Conservation (phyloP, 1,140 invertebrate genomes). For the Cydia pomonella region DNA sequence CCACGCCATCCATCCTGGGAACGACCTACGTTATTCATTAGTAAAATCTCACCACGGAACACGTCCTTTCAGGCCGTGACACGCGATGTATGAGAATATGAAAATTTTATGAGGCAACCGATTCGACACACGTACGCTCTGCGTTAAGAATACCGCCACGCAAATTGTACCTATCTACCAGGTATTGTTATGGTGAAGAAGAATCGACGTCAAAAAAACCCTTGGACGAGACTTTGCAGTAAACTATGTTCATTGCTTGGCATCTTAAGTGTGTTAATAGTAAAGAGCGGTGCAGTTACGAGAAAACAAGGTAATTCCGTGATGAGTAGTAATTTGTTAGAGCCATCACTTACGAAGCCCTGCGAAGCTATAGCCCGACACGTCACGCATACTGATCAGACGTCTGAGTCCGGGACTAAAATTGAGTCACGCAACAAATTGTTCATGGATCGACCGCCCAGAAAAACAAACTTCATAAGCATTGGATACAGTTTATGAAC, state of each 20-base stretch:
- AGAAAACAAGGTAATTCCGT: not conserved
- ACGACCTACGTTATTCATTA: slow-evolving; percentile 54
- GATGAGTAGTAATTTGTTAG: slow-evolving; percentile 24
- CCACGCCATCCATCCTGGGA: slow-evolving; percentile 13
- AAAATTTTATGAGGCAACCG: slow-evolving; percentile 29
- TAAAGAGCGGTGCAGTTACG: slow-evolving; percentile 10
- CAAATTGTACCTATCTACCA: not conserved
- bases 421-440: slow-evolving; percentile 33
- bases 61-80: slow-evolving; percentile 41
- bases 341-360: slow-evolving; percentile 26
- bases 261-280: slow-evolving; percentile 17
- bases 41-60: slow-evolving; percentile 40
- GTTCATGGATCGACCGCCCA: slow-evolving; percentile 15
- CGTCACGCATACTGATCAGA: slow-evolving; percentile 31
- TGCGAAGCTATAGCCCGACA: slow-evolving; percentile 20
- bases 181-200: not conserved
- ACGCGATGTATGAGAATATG: slow-evolving; percentile 41
- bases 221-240: not conserved
- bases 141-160: slow-evolving; percentile 22
- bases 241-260: not conserved
- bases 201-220: not conserved
- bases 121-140: slow-evolving; percentile 30
- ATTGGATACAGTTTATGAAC: slow-evolving; percentile 26
- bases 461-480: slow-evolving; percentile 32
- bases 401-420: slow-evolving; percentile 23